phyloP scores from a whole-genome alignment of 2,797 vertebrate genomes.

The Scarus forsteni region DNA sequence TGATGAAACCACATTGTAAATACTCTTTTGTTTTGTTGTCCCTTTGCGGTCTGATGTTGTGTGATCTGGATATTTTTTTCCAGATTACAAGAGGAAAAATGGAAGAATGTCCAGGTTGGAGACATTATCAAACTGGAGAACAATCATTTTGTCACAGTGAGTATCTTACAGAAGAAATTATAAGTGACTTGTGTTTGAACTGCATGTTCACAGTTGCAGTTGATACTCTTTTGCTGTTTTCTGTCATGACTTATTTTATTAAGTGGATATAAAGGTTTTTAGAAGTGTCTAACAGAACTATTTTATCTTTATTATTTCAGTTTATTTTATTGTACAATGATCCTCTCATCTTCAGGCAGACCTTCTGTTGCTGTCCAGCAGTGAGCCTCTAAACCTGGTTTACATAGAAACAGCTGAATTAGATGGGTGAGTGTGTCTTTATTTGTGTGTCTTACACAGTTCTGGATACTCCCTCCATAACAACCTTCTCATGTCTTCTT shows the following conservation, averaged over 20 bases:
- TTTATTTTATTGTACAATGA: slow-evolving; percentile 88
- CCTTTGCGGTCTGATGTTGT: neutral
- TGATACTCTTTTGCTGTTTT: too few relatives aligned
- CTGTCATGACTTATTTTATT: too few relatives aligned
- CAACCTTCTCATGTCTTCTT: slow-evolving; percentile 20
- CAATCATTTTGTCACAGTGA: slow-evolving; percentile 93
- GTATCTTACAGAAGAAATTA: slow-evolving; percentile 42
- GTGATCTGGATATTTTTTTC: neutral
- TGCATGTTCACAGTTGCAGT: neutral
- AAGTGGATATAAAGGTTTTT: too few relatives aligned
- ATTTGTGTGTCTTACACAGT: neutral
- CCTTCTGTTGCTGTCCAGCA: too few relatives aligned
- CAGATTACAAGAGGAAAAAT: slow-evolving; percentile 91
- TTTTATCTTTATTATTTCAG: too few relatives aligned
- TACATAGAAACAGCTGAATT: slow-evolving; percentile 95
- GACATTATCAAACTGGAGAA: slow-evolving; percentile 94
- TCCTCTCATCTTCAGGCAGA: slow-evolving; percentile 85
- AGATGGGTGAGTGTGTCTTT: slow-evolving; percentile 86
- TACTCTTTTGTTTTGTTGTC: neutral
- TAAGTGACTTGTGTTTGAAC: neutral
- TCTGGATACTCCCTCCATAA: slow-evolving; percentile 14
- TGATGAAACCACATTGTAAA: neutral
- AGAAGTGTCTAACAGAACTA: too few relatives aligned
- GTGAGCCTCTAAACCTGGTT: slow-evolving; percentile 88
- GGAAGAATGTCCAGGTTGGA: slow-evolving; percentile 95